Base-by-base conservation (phyloP, 2,888 invertebrate genomes). In the Hydriomena furcata region DNA sequence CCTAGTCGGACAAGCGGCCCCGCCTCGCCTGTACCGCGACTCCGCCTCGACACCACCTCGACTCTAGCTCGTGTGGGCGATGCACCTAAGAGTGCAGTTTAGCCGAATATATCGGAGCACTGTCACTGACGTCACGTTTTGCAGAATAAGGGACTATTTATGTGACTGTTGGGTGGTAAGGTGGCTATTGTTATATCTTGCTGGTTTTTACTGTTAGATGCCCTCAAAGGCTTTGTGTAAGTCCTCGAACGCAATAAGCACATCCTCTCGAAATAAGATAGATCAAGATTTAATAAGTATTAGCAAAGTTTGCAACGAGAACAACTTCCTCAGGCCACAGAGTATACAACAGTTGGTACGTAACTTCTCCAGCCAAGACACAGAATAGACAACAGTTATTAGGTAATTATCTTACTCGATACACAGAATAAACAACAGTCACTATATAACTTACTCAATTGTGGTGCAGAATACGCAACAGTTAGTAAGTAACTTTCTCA, bases 241-340 rank as follows among this genome's bases (percentile, higher is more conserved):
- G 13, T 13, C 8, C 21, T 40, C 2, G 20, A 27, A 38, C 13
- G 1, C 17, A 40, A 40, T 10, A 28, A 40, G 8, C 7, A 8
- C 28, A 27, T 37, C 24, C 30, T 37, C 37, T 37, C 36, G 1
- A 28, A 44, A 44, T 44, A 28, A 44, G 44, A 30, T 20, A 21
- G 28, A 44, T 28, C 34, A 34, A 48, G 48, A 55, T 58, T 57
- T 54, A 35, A 49, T 54, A 63, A 61, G 59, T 50, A 47, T 55
- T 55, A 53, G 34, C 52, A 21, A 56, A 65, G 56, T 59, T 63
- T 5, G 27, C 25, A 27, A 34, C 25, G 20, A 34, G 32, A 7
- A 10, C 20, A 37, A 38, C 31, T 46, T 42, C 25, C 31, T 13
- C 24, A 8, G 1, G 24, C 2, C 24, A 25, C 13, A 25, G 36